Percentiles rank a stretch among this genome's conserved stretches.
phyloP scores from a whole-genome alignment of 2,113 vertebrate genomes.

The Sturnus vulgaris region DNA sequence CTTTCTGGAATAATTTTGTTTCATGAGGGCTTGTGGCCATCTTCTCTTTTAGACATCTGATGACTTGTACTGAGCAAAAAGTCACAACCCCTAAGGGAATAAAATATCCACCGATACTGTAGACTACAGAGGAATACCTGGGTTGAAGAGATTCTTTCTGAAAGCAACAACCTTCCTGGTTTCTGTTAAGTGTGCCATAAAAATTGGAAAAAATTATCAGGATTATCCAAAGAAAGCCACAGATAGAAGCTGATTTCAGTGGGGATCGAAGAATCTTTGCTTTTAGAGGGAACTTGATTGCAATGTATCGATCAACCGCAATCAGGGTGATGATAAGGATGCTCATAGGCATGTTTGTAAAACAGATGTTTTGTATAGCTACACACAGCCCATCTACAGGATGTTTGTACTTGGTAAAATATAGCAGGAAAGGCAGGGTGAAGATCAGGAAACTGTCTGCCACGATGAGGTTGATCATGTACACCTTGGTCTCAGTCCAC shows the following conservation, averaged over 20 bases:
- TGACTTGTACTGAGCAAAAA: slow-evolving; percentile 73
- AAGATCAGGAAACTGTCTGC: slow-evolving; percentile 73
- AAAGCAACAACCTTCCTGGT: background rate
- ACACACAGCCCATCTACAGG: background rate
- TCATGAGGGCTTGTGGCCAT: background rate
- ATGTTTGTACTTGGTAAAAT: rapidly evolving
- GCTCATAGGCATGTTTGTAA: slow-evolving; percentile 77
- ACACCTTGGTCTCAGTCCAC: slow-evolving; percentile 75
- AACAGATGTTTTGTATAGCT: slow-evolving; percentile 41
- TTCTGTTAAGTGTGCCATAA: rapidly evolving
- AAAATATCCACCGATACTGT: slow-evolving; percentile 31
- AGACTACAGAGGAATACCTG: rapidly evolving
- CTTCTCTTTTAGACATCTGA: slow-evolving; percentile 54
- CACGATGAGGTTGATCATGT: slow-evolving; percentile 72
- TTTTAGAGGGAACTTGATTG: slow-evolving; percentile 73
- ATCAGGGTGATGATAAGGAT: slow-evolving; percentile 69
- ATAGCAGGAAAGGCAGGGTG: slow-evolving; percentile 64
- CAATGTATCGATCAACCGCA: slow-evolving; percentile 74
- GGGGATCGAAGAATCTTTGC: slow-evolving; percentile 68
- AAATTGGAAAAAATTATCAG: background rate
- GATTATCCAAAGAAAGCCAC: slow-evolving; percentile 58
- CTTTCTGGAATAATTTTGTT: slow-evolving; percentile 36
- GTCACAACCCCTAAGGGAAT: slow-evolving; percentile 58
- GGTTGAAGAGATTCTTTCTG: background rate
- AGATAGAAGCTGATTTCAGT: slow-evolving; percentile 45